phyloP scores from a whole-genome alignment of 2,888 invertebrate genomes.

The Leptinotarsa rubiginosa region DNA sequence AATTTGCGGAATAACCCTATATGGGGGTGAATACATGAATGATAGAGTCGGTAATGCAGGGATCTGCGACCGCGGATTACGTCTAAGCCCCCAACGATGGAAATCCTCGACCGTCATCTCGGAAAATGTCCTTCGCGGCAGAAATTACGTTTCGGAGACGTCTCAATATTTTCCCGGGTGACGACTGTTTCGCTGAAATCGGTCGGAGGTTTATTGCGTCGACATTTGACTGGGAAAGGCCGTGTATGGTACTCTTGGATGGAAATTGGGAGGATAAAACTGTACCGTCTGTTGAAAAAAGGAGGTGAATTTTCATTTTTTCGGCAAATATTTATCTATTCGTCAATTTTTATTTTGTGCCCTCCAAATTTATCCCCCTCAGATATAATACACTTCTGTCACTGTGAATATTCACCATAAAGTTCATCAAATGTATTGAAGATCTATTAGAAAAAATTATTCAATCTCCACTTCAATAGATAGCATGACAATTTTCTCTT shows the following conservation, averaged over 20 bases:
- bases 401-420: too few relatives aligned
- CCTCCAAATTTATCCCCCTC: too few relatives aligned
- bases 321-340: too few relatives aligned
- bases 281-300: too few relatives aligned
- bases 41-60: slow-evolving; percentile 61
- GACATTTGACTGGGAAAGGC: neutral
- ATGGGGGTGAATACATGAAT: slow-evolving; percentile 63
- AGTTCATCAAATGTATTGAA: too few relatives aligned
- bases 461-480: too few relatives aligned
- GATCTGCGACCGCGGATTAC: slow-evolving; percentile 58
- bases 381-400: too few relatives aligned
- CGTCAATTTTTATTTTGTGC: too few relatives aligned
- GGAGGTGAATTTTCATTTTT: too few relatives aligned
- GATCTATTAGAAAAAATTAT: too few relatives aligned
- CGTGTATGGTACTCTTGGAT: neutral
- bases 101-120: slow-evolving; percentile 43
- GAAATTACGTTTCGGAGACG: slow-evolving; percentile 10
- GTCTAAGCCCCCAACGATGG: slow-evolving; percentile 54
- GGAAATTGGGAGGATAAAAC: too few relatives aligned
- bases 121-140: slow-evolving; percentile 1
- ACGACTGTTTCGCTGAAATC: slow-evolving; percentile 1
- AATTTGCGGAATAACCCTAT: slow-evolving; percentile 62
- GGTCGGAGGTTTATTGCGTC: neutral
- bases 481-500: too few relatives aligned
- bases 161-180: slow-evolving; percentile 1